phyloP scores from a whole-genome alignment of 2,797 vertebrate species.

The Microcaecilia unicolor region DNA sequence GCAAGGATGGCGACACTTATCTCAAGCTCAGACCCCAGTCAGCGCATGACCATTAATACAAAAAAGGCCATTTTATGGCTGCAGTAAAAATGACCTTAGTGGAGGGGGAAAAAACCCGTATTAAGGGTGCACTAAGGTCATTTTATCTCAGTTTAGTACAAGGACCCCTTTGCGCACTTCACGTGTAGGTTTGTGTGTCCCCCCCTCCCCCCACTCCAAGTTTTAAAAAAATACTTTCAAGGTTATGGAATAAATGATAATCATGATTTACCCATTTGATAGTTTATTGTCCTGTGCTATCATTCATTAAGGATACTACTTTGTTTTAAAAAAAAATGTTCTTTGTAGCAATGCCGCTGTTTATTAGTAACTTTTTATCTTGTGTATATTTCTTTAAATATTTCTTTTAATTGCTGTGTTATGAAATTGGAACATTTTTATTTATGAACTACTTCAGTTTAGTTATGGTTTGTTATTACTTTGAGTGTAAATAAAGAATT shows the following conservation, averaged over 20 bases:
- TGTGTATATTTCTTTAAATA: slow-evolving; percentile 70
- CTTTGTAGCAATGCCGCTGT: slow-evolving; percentile 48
- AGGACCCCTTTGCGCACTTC: slow-evolving; percentile 35
- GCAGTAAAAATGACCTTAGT: too few species aligned
- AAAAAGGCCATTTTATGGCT: too few species aligned
- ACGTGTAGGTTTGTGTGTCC: slow-evolving; percentile 13
- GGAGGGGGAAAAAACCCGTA: too few species aligned
- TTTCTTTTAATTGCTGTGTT: slow-evolving; percentile 59
- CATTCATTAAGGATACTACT: slow-evolving; percentile 64
- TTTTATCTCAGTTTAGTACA: too few species aligned
- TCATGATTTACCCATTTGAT: slow-evolving; percentile 4
- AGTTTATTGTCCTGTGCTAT: slow-evolving; percentile 38
- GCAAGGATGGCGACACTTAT: too few species aligned
- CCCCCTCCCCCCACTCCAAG: slow-evolving; percentile 12
- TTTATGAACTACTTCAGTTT: slow-evolving; percentile 67
- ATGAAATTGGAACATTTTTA: slow-evolving; percentile 59
- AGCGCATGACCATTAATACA: too few species aligned
- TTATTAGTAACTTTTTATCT: slow-evolving; percentile 56
- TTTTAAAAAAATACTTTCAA: slow-evolving; percentile 9
- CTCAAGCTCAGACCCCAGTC: too few species aligned
- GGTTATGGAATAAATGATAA: slow-evolving; percentile 15
- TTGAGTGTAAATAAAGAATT: slow-evolving; percentile 67
- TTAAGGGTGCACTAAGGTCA: too few species aligned
- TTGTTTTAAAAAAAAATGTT: too few species aligned
- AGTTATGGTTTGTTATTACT: slow-evolving; percentile 61